Conservation (phyloP, 2,888 invertebrate species). For the Watsonalla binaria region DNA sequence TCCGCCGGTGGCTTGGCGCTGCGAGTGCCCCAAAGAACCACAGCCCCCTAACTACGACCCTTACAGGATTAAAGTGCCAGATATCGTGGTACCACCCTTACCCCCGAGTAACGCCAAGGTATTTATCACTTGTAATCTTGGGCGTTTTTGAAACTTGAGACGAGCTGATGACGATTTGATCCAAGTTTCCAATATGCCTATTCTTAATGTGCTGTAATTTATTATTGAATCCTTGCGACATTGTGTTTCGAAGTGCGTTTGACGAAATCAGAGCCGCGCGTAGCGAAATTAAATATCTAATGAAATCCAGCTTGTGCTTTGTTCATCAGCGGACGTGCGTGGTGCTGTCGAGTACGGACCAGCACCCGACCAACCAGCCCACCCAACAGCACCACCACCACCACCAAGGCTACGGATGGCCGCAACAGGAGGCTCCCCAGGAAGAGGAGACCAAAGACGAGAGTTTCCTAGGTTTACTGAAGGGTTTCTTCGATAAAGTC, state of each 20-base stretch:
- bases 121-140: slow-evolving; percentile 7
- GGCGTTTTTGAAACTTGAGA: background rate
- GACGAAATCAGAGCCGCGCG: slow-evolving; percentile 70
- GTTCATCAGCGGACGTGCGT: slow-evolving; percentile 64
- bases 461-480: slow-evolving; percentile 47
- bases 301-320: slow-evolving; percentile 75
- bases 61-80: slow-evolving; percentile 63
- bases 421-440: slow-evolving; percentile 11
- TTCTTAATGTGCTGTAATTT: background rate
- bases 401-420: slow-evolving; percentile 11
- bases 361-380: slow-evolving; percentile 10
- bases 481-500: slow-evolving; percentile 43
- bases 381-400: slow-evolving; percentile 12
- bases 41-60: slow-evolving; percentile 65
- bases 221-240: slow-evolving; percentile 30
- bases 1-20: slow-evolving; percentile 44
- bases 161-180: too few relatives aligned
- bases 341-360: slow-evolving; percentile 27
- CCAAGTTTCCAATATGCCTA: background rate
- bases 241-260: slow-evolving; percentile 60
- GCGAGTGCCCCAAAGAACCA: slow-evolving; percentile 44
- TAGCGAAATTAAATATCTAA: slow-evolving; percentile 58
- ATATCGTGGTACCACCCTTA: slow-evolving; percentile 57
- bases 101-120: slow-evolving; percentile 65
- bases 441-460: slow-evolving; percentile 28